These are phyloP conservation scores for Melanocharis versteri DNA, from an alignment of 2,113 vertebrate genomes.

Conservation along the genomic window DNA sequence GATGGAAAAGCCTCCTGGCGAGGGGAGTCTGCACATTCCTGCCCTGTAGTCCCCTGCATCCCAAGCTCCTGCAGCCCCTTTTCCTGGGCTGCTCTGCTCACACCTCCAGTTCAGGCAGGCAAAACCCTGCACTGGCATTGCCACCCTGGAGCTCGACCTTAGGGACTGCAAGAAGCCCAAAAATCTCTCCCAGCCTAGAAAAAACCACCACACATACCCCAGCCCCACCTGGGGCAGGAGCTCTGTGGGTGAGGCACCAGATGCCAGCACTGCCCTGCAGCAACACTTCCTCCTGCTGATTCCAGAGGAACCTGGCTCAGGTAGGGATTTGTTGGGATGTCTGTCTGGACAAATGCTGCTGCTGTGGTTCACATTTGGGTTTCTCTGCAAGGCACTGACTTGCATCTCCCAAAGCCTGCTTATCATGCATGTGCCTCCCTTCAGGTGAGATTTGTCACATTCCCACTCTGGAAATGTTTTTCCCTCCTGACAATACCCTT, in stretches of 20 bases:
- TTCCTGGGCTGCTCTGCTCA: background rate
- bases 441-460: constrained; percentile 30
- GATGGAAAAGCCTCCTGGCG: background rate
- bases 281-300: background rate
- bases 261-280: background rate
- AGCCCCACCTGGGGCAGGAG: background rate
- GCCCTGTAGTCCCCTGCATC: too few relatives aligned
- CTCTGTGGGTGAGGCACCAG: fast-evolving
- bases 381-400: background rate
- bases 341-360: background rate
- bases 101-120: background rate
- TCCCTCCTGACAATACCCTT: constrained; percentile 55
- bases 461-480: constrained; percentile 40
- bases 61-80: background rate
- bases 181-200: background rate
- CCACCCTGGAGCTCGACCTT: background rate
- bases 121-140: background rate
- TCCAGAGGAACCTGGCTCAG: background rate
- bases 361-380: background rate
- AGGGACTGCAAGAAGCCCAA: background rate
- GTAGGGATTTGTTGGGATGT: background rate
- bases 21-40: background rate
- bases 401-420: background rate
- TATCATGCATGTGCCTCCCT: constrained; percentile 9
- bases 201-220: background rate